Conservation (phyloP, 2,888 invertebrate genomes). For the Sesia apiformis region DNA sequence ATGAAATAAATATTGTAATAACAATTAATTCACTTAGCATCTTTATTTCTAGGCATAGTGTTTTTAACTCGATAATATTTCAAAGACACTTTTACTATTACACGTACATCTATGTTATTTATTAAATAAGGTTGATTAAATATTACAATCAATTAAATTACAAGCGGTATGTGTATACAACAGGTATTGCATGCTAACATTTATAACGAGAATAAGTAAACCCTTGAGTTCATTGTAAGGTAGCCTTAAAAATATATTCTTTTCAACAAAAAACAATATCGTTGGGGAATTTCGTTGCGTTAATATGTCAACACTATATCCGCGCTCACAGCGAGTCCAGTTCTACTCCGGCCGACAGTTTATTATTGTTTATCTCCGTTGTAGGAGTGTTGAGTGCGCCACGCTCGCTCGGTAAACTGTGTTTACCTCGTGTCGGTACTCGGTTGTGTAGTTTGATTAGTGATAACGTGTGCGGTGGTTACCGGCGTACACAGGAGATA, state of each 20-base stretch:
- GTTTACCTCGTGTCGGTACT: slow-evolving; percentile 32
- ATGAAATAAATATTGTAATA: no score
- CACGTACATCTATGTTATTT: not conserved
- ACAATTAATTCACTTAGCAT: no score
- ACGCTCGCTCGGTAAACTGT: not conserved
- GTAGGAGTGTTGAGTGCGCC: slow-evolving; percentile 13
- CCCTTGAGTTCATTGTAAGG: no score
- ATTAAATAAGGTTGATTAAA: not conserved
- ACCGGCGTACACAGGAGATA: not conserved
- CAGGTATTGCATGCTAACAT: no score
- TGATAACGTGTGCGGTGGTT: slow-evolving; percentile 34
- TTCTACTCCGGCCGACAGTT: slow-evolving; percentile 10
- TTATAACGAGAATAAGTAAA: no score
- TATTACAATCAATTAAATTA: not conserved
- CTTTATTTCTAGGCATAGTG: no score
- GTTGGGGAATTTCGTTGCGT: not conserved
- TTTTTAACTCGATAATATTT: no score
- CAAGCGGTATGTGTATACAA: not conserved
- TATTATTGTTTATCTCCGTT: slow-evolving; percentile 35
- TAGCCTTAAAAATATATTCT: no score
- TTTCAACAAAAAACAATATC: no score
- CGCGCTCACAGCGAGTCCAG: slow-evolving; percentile 6
- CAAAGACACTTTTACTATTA: not conserved
- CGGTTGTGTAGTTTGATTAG: slow-evolving; percentile 35
- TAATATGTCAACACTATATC: slow-evolving; percentile 16